Base-by-base conservation (phyloP, 2,888 invertebrate genomes). In the Darwinula stevensoni region DNA sequence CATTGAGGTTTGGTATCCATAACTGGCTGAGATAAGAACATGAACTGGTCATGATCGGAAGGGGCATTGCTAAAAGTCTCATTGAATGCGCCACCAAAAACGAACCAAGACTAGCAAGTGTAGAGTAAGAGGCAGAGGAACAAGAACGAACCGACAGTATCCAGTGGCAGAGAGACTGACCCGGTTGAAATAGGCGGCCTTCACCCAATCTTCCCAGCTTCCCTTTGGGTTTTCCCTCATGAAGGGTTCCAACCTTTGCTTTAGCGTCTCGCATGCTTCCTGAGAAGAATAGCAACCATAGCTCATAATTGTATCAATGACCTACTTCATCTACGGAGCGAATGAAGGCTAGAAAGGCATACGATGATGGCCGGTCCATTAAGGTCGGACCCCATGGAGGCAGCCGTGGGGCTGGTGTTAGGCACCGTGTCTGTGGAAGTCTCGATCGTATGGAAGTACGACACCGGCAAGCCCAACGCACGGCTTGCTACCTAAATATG, bases 361-460 rank as follows among this genome's bases (percentile, higher is more conserved):
- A 22, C 22, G 9, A 9, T 6, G 22, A 86, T 65, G 2, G 86
- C 86, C 70, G 78, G 73, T 34, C 86, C 84, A 45, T 84, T 82
- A 2, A 86, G 51, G 56, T 86, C 86, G 0, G 82, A 78, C 0
- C 75, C 69, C 15, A 66, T 64, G 48, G 80, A 80, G 5, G 76
- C 86, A 2, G 82, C 84, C 0, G 84, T 82, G 0, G 84, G 63
- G 4, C 75, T 71, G 1, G 82, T 71, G 44, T 86, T 86, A 1
- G 84, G 80, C 2, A 84, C 75, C 56, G 78, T 82, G 45, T 84
- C 82, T 0, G 80, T 80, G 1, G 72, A 53, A 1, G 76, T 75
- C 49, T 82, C 82, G 16, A 63, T 62, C 11, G 78, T 67, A 45
- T 76, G 71, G 42, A 82, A 75, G 43, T 65, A 62, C 1, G 67